These are phyloP conservation scores for Aphidius gifuensis DNA, from an alignment of 1,140 invertebrate genomes.

Conservation along the genomic window DNA sequence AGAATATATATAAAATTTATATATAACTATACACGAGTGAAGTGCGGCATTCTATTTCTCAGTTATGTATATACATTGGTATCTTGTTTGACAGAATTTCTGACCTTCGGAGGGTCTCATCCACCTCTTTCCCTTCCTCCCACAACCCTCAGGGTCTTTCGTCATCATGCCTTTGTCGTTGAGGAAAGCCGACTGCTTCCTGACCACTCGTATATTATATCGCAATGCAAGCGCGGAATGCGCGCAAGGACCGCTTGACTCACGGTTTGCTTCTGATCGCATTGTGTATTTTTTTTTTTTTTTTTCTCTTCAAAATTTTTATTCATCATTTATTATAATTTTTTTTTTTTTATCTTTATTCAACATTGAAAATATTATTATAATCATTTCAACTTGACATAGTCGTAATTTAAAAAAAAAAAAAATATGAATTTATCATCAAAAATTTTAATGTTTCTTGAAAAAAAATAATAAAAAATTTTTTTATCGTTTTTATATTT, in stretches of 20 bases:
- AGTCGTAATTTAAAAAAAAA: too few relatives aligned
- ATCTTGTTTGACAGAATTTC: not conserved
- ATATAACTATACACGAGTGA: not conserved
- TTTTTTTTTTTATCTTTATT: too few relatives aligned
- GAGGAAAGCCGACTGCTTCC: constrained; percentile 43
- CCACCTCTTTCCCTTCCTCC: constrained; percentile 17
- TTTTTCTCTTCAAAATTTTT: too few relatives aligned
- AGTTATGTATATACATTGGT: not conserved
- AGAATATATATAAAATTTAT: too few relatives aligned
- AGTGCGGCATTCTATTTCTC: constrained; percentile 9
- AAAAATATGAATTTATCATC: too few relatives aligned
- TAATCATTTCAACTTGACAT: too few relatives aligned
- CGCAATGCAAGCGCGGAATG: constrained; percentile 40
- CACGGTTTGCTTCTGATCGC: constrained; percentile 16
- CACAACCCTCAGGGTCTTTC: constrained; percentile 28
- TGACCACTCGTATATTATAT: constrained; percentile 44
- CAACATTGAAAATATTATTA: too few relatives aligned
- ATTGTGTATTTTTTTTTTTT: too few relatives aligned
- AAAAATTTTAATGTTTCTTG: too few relatives aligned
- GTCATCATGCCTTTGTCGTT: constrained; percentile 43
- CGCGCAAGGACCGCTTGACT: constrained; percentile 27
- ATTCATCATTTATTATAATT: too few relatives aligned
- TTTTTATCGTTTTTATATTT: too few relatives aligned
- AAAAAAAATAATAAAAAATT: too few relatives aligned
- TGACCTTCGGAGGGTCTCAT: not conserved